Conservation (phyloP, 2,797 vertebrate species). For the Brachyrhaphis roseni region DNA sequence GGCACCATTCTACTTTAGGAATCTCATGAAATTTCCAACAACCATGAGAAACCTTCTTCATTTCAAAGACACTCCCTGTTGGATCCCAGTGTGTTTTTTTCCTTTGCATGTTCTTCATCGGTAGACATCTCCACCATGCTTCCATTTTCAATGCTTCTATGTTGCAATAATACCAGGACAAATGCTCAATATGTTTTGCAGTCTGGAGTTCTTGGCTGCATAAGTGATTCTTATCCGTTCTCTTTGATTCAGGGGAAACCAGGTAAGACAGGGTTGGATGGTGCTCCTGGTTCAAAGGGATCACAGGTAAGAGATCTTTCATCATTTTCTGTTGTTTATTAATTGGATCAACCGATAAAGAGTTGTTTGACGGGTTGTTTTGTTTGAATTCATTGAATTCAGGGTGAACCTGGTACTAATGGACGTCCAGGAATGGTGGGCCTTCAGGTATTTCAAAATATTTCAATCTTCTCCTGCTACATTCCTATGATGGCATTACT, state of each 20-base stretch:
- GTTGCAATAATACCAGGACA: neutral
- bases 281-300: conserved; percentile 72
- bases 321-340: conserved; percentile 27
- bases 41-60: neutral
- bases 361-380: conserved; percentile 40
- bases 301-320: conserved; percentile 67
- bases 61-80: neutral
- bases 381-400: conserved; percentile 48
- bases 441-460: conserved; percentile 76
- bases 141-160: neutral
- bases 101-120: neutral
- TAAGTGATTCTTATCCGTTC: neutral
- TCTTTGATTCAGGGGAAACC: conserved; percentile 74
- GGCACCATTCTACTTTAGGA: neutral
- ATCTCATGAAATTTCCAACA: neutral
- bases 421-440: conserved; percentile 85
- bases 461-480: neutral
- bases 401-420: conserved; percentile 86
- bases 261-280: conserved; percentile 70
- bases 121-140: neutral
- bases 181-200: neutral
- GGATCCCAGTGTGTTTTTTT: neutral
- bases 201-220: neutral
- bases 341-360: conserved; percentile 7
- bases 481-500: neutral